These are phyloP conservation scores for Diplosoma virens DNA, from an alignment of 23 tunicate species.

Conservation along the genomic window DNA sequence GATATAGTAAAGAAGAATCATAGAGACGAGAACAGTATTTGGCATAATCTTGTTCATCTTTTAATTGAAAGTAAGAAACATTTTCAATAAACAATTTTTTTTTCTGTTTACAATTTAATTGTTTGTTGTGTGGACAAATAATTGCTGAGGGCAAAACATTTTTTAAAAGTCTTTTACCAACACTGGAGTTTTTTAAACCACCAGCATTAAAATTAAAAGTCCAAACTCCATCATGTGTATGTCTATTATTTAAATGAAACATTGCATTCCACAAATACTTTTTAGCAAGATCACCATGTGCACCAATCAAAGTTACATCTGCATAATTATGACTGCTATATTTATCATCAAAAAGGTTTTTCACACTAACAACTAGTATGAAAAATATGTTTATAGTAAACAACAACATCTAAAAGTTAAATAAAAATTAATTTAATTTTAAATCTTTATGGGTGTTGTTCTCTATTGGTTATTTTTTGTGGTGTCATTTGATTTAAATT, in stretches of 20 bases:
- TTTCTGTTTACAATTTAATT: background rate
- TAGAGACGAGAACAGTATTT: conserved; percentile 1
- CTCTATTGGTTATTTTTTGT: too few species aligned
- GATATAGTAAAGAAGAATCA: background rate
- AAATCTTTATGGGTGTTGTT: too few species aligned
- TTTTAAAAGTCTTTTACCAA: conserved; percentile 8
- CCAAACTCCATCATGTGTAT: background rate
- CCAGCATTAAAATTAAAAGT: conserved; percentile 36
- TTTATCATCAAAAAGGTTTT: too few species aligned
- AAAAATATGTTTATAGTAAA: too few species aligned
- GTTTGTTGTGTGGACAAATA: conserved; percentile 4
- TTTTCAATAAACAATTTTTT: conserved; percentile 14
- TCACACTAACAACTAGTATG: too few species aligned
- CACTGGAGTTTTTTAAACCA: conserved; percentile 26
- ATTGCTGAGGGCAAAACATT: background rate
- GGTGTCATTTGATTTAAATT: too few species aligned
- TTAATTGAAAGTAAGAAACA: conserved; percentile 30
- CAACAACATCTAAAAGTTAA: too few species aligned
- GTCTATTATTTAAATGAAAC: conserved; percentile 20
- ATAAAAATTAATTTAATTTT: too few species aligned
- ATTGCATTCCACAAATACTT: conserved; percentile 77
- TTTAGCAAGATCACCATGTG: conserved; percentile 56
- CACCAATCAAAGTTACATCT: conserved; percentile 60
- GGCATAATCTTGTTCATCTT: conserved; percentile 38
- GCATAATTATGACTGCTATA: conserved; percentile 34